phyloP scores from a whole-genome alignment of 2,797 vertebrate species.

The Champsocephalus esox region DNA sequence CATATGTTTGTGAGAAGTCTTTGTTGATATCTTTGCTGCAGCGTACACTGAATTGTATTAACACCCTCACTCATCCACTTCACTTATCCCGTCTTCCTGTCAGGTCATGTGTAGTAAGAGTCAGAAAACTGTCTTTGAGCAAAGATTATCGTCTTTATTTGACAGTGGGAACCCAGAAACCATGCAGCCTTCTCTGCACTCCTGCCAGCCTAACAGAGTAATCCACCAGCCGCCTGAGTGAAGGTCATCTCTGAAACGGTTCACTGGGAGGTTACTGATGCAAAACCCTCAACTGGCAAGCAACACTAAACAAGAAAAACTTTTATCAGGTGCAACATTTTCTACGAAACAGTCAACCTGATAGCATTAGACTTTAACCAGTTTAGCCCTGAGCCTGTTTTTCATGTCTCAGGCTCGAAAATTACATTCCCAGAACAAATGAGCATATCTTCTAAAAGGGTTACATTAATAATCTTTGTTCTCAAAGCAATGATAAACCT shows the following conservation, averaged over 20 bases:
- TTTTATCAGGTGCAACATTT: not conserved
- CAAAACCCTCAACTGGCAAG: not conserved
- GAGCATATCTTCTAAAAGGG: no score
- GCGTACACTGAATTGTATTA: constrained; percentile 37
- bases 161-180: not conserved
- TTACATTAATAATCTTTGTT: no score
- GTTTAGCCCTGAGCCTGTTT: no score
- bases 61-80: constrained; percentile 9
- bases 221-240: not conserved
- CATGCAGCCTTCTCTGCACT: not conserved
- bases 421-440: no score
- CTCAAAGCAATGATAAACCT: no score
- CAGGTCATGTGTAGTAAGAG: not conserved
- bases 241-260: not conserved
- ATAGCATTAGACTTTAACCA: not conserved
- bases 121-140: not conserved
- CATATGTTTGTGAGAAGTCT: constrained; percentile 42
- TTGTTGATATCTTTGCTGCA: constrained; percentile 31
- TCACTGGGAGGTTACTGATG: not conserved
- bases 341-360: not conserved
- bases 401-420: no score
- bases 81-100: not conserved
- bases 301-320: not conserved
- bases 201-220: not conserved
- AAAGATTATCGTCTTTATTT: not conserved